Percentiles rank a stretch among this genome's conserved stretches.
These are phyloP conservation scores for Aradus depressus DNA, from an alignment of 2,888 invertebrate species.

Conservation along the genomic window DNA sequence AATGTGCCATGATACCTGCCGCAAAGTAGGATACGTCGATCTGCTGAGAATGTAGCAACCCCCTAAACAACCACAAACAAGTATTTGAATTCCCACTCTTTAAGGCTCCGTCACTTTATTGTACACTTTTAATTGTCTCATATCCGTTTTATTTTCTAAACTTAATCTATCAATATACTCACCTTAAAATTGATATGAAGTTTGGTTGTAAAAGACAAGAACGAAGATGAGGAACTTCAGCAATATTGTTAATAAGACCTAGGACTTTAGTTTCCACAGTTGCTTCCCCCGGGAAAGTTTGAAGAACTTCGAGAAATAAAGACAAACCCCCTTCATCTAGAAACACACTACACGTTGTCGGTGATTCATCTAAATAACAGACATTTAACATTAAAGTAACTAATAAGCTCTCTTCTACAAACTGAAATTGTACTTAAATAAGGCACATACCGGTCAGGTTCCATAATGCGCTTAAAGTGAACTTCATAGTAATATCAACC, in stretches of 20 bases:
- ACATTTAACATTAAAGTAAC: conserved; percentile 2
- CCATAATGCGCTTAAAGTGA: conserved; percentile 65
- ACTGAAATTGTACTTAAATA: background rate
- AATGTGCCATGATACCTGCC: conserved; percentile 89
- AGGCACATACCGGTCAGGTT: conserved; percentile 49
- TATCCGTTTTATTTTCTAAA: too few relatives aligned
- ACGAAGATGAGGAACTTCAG: conserved; percentile 52
- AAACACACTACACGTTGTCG: conserved; percentile 56
- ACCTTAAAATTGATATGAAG: conserved; percentile 45
- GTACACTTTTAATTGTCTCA: too few relatives aligned
- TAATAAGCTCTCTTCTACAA: background rate
- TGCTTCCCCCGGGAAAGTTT: conserved; percentile 48
- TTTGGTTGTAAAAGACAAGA: conserved; percentile 43
- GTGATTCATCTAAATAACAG: conserved; percentile 50
- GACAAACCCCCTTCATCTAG: conserved; percentile 54
- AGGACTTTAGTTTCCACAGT: conserved; percentile 65
- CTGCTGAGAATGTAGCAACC: conserved; percentile 47
- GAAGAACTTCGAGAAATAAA: conserved; percentile 53
- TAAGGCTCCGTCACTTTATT: too few relatives aligned
- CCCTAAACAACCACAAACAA: conserved; percentile 31
- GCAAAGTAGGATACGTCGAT: conserved; percentile 90
- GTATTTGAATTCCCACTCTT: background rate
- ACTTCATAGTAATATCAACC: conserved; percentile 59
- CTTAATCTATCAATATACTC: conserved; percentile 27
- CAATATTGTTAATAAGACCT: conserved; percentile 62